phyloP scores from a whole-genome alignment of 2,888 invertebrate species.

The Tanypteryx hageni region DNA sequence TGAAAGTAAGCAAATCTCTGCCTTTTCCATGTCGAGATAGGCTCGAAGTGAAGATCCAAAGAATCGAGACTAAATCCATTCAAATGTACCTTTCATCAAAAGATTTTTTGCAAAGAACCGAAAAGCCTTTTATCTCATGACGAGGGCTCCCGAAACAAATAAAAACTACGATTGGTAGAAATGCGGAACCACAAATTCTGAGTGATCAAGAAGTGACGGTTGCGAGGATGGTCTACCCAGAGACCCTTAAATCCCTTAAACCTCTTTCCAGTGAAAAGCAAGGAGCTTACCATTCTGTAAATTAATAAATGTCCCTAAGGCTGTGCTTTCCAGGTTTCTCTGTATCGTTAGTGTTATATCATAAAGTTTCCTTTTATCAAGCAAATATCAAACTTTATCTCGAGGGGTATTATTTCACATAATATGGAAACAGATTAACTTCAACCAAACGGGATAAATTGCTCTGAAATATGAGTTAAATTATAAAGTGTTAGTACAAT shows the following conservation, averaged over 20 bases:
- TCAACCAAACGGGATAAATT: too few species aligned
- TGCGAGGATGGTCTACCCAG: background rate
- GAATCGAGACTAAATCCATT: background rate
- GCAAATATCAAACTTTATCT: too few species aligned
- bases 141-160: background rate
- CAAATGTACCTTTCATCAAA: background rate
- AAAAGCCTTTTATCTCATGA: background rate
- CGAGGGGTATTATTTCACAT: too few species aligned
- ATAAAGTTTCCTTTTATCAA: too few species aligned
- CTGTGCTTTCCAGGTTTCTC: background rate
- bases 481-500: too few species aligned
- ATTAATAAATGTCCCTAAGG: constrained; percentile 36
- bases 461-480: too few species aligned
- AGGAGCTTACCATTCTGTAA: constrained; percentile 2
- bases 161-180: background rate
- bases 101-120: background rate
- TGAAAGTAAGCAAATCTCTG: too few species aligned
- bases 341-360: too few species aligned
- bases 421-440: too few species aligned
- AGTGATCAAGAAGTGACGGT: constrained; percentile 11
- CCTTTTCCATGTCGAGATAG: too few species aligned
- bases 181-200: constrained; percentile 32
- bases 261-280: constrained; percentile 13
- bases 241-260: constrained; percentile 12
- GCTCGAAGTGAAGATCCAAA: background rate